A percentile compares a stretch with the other conserved stretches of the same genome.
These are phyloP conservation scores for Dasyornis broadbenti DNA, from an alignment of 2,113 vertebrate species.

Conservation along the genomic window DNA sequence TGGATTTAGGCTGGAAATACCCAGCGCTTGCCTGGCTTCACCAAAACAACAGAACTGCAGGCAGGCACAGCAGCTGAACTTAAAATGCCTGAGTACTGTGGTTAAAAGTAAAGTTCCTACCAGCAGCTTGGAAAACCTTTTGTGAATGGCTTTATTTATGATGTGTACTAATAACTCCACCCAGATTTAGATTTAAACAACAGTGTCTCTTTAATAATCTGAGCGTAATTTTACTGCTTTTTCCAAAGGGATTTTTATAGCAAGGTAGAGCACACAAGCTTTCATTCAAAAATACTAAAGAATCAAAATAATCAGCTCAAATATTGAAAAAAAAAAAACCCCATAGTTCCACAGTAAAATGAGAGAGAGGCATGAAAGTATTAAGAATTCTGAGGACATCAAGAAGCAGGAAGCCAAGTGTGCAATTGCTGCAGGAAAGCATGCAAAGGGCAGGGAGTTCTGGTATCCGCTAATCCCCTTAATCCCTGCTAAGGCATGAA, in stretches of 20 bases:
- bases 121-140: neutral
- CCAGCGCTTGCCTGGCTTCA: neutral
- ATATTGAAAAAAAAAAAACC: neutral
- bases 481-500: conserved; percentile 49
- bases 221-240: neutral
- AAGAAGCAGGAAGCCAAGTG: neutral
- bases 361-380: neutral
- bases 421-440: neutral
- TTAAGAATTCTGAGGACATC: neutral
- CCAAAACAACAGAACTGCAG: neutral
- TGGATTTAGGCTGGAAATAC: neutral
- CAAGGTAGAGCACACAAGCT: neutral
- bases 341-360: neutral
- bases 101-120: neutral
- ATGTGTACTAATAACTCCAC: neutral
- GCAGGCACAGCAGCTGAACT: neutral
- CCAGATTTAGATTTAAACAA: neutral
- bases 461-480: conserved; percentile 32
- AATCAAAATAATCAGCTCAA: neutral
- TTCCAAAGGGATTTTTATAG: neutral
- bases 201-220: neutral
- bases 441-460: neutral
- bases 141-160: neutral
- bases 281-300: neutral
- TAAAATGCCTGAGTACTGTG: neutral